Base-by-base conservation (phyloP, 2,797 vertebrate genomes). In the Parambassis ranga region DNA sequence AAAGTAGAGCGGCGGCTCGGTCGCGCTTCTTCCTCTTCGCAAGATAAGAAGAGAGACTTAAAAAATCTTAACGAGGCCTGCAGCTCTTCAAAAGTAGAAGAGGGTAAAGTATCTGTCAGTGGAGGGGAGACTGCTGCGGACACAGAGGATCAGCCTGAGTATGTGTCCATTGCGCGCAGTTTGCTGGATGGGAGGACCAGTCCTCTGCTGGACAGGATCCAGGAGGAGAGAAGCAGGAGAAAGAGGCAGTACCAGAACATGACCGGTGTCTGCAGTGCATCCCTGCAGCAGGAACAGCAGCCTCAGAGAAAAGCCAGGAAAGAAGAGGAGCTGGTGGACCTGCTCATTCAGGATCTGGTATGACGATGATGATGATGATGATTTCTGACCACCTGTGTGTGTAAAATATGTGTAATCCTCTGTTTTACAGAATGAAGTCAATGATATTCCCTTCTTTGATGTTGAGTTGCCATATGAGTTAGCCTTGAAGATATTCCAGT, bases 391-490 rank as follows among this genome's bases (percentile, higher is more conserved):
- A 33, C n/a, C 2, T 6, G 7, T 15, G 9, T 13, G 4, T n/a
- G 3, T 28, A 14, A 65, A 2, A 0, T 48, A 4, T 41, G 7
- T 6, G 1, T 16, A 13, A 41, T 46, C n/a, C 0, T 26, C 18
- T 46, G 7, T 47, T 28, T 70, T 60, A 15, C 91, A 98, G 97
- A 97, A 98, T 85, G 97, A 98, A 82, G 93, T 96, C 74, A 96
- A 96, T 42, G 96, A 98, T 60, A 94, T 99, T 79, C 96, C 97
- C 4, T 99, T 99, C 85, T 99, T 99, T 59, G 96, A 98, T 22
- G 74, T 96, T 7, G 95, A 97, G 23, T 76, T 98, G 67, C 97
- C 97, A 0, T 98, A 98, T 3, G 97, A 98, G 77, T 88, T 98
- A 51, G 97, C 96, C 0, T 74, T 96, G 82, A 95, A 98, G 78